These are phyloP conservation scores for Silurus lanzhouensis DNA, from an alignment of 2,797 vertebrate genomes.

Conservation along the genomic window DNA sequence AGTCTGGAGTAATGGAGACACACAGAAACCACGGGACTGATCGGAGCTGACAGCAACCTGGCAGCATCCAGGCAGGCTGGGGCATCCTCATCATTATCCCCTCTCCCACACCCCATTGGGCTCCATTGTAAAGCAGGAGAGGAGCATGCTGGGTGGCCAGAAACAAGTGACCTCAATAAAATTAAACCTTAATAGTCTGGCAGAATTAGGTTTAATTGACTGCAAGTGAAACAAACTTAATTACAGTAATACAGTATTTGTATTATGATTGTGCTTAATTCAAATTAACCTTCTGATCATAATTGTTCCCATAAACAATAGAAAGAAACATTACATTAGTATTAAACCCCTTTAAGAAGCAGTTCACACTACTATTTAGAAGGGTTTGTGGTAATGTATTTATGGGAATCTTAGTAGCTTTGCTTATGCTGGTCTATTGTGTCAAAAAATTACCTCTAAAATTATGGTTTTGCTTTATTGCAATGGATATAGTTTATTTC, in stretches of 20 bases:
- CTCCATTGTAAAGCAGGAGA: constrained; percentile 28
- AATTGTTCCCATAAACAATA: not conserved
- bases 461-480: constrained; percentile 6
- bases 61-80: constrained; percentile 51
- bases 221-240: not conserved
- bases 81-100: constrained; percentile 57
- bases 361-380: not conserved
- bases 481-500: not conserved
- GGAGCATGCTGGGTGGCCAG: constrained; percentile 35
- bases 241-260: too few species aligned
- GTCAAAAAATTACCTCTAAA: constrained; percentile 3
- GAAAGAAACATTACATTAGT: not conserved
- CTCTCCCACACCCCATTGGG: constrained; percentile 37
- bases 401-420: not conserved
- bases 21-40: constrained; percentile 53
- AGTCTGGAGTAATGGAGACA: constrained; percentile 60
- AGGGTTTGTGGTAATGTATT: not conserved
- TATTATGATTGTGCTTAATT: not conserved
- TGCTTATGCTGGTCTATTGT: constrained; percentile 5
- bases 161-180: constrained; percentile 44
- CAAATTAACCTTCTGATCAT: not conserved
- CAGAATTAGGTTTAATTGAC: constrained; percentile 16
- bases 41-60: constrained; percentile 61
- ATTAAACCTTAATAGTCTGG: not conserved
- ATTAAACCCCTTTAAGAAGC: not conserved